Conservation (phyloP, 1,140 invertebrate species). For the Meteorus sp. region DNA sequence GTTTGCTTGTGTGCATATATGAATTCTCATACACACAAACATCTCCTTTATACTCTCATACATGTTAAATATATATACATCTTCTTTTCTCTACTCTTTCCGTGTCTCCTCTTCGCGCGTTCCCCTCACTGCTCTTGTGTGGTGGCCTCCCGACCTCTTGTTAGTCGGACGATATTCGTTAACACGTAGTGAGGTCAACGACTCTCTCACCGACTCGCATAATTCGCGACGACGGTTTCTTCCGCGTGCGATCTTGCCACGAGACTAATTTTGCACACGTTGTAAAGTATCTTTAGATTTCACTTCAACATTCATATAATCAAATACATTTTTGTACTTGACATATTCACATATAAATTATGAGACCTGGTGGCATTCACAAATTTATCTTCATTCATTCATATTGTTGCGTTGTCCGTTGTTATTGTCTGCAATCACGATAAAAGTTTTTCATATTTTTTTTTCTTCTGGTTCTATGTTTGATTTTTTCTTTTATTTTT, state of each 20-base stretch:
- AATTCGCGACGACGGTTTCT: constrained; percentile 35
- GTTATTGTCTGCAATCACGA: too few relatives aligned
- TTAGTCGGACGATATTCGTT: constrained; percentile 50
- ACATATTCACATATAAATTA: too few relatives aligned
- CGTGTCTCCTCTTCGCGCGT: neutral
- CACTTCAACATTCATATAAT: constrained; percentile 1
- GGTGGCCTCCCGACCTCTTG: constrained; percentile 41
- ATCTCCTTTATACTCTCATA: too few relatives aligned
- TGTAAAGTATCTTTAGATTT: constrained; percentile 14
- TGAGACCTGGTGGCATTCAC: too few relatives aligned
- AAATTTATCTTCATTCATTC: too few relatives aligned
- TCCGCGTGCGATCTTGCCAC: constrained; percentile 29
- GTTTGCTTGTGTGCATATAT: neutral
- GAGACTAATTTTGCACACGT: constrained; percentile 11
- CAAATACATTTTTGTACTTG: too few relatives aligned
- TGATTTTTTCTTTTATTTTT: too few relatives aligned
- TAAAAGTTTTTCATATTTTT: too few relatives aligned
- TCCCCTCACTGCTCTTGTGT: constrained; percentile 23
- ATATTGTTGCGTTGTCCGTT: too few relatives aligned
- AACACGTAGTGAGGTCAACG: constrained; percentile 48
- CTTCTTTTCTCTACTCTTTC: neutral
- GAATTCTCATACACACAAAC: neutral
- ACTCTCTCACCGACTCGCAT: constrained; percentile 37
- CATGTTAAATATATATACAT: too few relatives aligned
- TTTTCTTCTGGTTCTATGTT: too few relatives aligned